These are phyloP conservation scores for Drosophila testacea DNA, from an alignment of 2,888 invertebrate genomes.

Conservation along the genomic window DNA sequence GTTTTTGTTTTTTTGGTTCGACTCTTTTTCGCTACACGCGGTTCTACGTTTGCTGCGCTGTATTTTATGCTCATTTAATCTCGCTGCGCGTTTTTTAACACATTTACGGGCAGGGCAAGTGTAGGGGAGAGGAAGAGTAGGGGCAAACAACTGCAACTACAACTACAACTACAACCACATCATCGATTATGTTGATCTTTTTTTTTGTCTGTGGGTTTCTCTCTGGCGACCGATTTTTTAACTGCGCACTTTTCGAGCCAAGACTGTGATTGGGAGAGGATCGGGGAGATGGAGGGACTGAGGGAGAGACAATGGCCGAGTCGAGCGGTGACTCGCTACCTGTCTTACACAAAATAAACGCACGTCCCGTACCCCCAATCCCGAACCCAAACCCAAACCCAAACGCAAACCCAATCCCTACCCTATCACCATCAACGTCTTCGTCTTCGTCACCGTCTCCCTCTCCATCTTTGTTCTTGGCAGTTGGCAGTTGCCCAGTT, in stretches of 20 bases:
- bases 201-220: slow-evolving; percentile 56
- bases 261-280: slow-evolving; percentile 3
- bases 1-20: slow-evolving; percentile 11
- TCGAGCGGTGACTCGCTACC: slow-evolving; percentile 71
- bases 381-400: neutral
- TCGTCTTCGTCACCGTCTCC: neutral
- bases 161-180: slow-evolving; percentile 62
- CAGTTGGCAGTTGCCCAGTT: slow-evolving; percentile 63
- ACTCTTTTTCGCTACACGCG: slow-evolving; percentile 50
- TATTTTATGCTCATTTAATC: slow-evolving; percentile 81
- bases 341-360: slow-evolving; percentile 81
- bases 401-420: neutral
- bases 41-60: slow-evolving; percentile 57
- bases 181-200: slow-evolving; percentile 80
- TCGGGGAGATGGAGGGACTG: neutral
- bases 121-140: neutral
- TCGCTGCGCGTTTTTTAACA: slow-evolving; percentile 77
- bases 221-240: slow-evolving; percentile 61
- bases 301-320: slow-evolving; percentile 58
- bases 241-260: slow-evolving; percentile 72
- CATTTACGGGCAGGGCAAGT: slow-evolving; percentile 62
- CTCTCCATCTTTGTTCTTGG: slow-evolving; percentile 29
- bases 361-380: slow-evolving; percentile 51
- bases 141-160: slow-evolving; percentile 10
- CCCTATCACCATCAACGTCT: neutral